phyloP scores from a whole-genome alignment of 2,797 vertebrate species.

The Syngnathus rostellatus region DNA sequence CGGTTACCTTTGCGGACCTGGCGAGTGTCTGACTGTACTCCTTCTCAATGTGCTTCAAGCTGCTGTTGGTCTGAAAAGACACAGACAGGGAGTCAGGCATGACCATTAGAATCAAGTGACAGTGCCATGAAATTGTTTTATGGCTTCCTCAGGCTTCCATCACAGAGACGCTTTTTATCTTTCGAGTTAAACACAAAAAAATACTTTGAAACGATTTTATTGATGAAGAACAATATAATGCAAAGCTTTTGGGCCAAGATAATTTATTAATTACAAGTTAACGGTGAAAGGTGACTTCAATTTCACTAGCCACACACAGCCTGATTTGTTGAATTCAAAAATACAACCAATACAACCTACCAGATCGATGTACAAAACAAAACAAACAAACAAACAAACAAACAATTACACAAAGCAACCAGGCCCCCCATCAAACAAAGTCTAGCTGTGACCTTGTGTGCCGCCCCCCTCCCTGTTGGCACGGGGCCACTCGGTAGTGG shows the following conservation, averaged over 20 bases:
- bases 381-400: neutral
- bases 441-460: slow-evolving; percentile 65
- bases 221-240: neutral
- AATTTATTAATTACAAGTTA: neutral
- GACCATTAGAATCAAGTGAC: slow-evolving; percentile 48
- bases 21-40: slow-evolving; percentile 79
- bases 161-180: neutral
- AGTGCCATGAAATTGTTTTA: slow-evolving; percentile 6
- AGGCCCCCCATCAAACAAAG: slow-evolving; percentile 25
- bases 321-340: too few species aligned
- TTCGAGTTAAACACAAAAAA: neutral
- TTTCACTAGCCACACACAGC: too few species aligned
- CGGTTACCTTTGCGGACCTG: slow-evolving; percentile 80
- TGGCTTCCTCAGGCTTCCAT: neutral
- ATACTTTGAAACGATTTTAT: neutral
- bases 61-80: slow-evolving; percentile 76
- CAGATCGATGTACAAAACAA: too few species aligned
- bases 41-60: slow-evolving; percentile 83
- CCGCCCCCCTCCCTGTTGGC: slow-evolving; percentile 64
- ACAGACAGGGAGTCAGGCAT: slow-evolving; percentile 41
- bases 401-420: neutral
- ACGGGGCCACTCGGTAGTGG: slow-evolving; percentile 72
- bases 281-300: too few species aligned
- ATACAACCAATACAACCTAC: too few species aligned
- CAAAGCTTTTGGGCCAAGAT: neutral